Percentiles rank a stretch among this genome's conserved stretches.
Conservation (phyloP, 2,797 vertebrate species). For the Hippopotamyrus pictus region DNA sequence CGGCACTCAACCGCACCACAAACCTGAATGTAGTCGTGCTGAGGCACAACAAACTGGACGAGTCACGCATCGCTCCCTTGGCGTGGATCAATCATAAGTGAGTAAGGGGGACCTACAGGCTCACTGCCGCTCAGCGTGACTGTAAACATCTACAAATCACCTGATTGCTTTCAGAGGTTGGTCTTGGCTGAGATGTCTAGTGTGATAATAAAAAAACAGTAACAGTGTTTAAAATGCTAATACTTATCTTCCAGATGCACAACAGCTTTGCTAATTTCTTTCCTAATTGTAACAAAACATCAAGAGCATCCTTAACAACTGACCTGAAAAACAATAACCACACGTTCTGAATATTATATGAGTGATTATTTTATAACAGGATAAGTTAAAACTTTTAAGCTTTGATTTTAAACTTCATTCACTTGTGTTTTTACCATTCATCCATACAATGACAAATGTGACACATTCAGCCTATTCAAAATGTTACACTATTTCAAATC, state of each 20-base stretch:
- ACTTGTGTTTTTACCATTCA: neutral
- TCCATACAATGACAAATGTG: neutral
- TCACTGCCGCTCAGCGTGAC: neutral
- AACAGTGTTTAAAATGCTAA: neutral
- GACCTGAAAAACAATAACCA: neutral
- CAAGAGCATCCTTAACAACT: neutral
- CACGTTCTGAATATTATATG: neutral
- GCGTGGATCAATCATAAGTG: constrained; percentile 94
- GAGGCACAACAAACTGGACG: constrained; percentile 85
- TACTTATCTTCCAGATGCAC: neutral
- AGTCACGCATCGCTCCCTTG: constrained; percentile 79
- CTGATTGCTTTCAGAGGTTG: neutral
- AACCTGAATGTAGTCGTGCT: constrained; percentile 82
- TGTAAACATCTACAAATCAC: neutral
- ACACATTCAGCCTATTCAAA: neutral
- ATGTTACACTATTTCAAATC: neutral
- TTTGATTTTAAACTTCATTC: neutral
- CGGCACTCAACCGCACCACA: constrained; percentile 79
- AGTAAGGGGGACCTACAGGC: constrained; percentile 35
- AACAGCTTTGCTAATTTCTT: neutral
- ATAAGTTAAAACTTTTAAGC: neutral
- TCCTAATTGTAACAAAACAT: neutral
- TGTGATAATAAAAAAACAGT: neutral
- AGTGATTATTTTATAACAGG: neutral
- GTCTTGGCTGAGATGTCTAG: neutral